A percentile compares a stretch with the other conserved stretches of the same genome.
phyloP scores from a whole-genome alignment of 2,797 vertebrate genomes.

The Rhabdophis nuchalis region DNA sequence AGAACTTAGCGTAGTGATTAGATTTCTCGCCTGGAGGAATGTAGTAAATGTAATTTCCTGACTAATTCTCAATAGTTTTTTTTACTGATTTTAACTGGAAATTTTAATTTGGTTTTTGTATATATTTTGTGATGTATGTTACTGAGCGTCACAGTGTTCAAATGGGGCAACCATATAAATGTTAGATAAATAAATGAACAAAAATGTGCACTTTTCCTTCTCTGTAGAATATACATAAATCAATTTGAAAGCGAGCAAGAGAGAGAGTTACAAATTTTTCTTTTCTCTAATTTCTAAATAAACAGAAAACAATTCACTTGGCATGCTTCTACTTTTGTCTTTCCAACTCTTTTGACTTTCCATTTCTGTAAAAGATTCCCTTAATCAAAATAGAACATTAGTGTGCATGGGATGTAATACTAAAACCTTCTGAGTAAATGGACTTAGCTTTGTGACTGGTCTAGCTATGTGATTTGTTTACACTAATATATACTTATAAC shows the following conservation, averaged over 20 bases:
- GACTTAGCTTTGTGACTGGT: background rate
- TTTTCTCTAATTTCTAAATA: background rate
- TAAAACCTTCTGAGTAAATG: background rate
- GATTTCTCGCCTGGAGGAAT: background rate
- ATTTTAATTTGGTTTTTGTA: background rate
- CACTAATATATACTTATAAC: background rate
- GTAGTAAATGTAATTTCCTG: background rate
- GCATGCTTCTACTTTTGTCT: background rate
- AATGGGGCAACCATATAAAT: background rate
- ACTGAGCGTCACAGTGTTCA: background rate
- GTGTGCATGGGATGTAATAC: background rate
- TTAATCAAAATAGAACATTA: background rate
- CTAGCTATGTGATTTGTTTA: background rate
- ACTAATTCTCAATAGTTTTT: background rate
- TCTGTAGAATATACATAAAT: background rate
- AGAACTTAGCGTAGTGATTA: background rate
- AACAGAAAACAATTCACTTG: background rate
- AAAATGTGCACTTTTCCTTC: background rate
- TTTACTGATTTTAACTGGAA: background rate
- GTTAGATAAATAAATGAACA: background rate
- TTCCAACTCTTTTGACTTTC: background rate
- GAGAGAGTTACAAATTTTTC: background rate
- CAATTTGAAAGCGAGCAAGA: too few relatives aligned
- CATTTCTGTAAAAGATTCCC: background rate
- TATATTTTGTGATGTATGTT: background rate